These are phyloP conservation scores for Amblyjoppa proteus DNA, from an alignment of 2,888 invertebrate species.

Conservation along the genomic window DNA sequence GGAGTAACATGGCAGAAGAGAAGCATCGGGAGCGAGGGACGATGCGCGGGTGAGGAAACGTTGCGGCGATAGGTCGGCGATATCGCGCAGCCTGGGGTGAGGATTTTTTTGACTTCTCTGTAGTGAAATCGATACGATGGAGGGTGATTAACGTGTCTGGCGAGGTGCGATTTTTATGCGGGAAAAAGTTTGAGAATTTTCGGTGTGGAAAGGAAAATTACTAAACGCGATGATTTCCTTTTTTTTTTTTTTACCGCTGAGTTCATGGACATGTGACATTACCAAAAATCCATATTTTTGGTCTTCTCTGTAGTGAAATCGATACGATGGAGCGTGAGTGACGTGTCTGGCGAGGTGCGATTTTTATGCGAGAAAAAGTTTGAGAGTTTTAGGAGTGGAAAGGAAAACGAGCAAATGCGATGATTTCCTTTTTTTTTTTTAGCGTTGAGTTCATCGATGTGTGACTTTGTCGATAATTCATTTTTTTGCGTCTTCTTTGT, in stretches of 20 bases:
- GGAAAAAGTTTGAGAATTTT: background rate
- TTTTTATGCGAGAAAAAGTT: no score
- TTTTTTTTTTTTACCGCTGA: no score
- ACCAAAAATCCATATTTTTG: background rate
- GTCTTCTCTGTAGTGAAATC: background rate
- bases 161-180: background rate
- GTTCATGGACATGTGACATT: no score
- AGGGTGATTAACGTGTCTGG: background rate
- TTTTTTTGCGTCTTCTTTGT: background rate
- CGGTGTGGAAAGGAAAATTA: background rate
- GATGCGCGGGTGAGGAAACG: constrained; percentile 50
- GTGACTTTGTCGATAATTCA: no score
- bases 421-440: background rate
- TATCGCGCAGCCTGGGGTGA: background rate
- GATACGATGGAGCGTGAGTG: background rate
- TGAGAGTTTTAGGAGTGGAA: background rate
- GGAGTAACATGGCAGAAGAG: constrained; percentile 55
- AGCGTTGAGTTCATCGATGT: no score
- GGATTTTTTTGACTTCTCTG: no score
- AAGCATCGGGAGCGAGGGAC: constrained; percentile 46
- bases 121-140: no score
- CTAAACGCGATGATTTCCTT: no score
- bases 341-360: background rate
- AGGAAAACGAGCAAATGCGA: background rate
- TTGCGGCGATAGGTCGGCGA: constrained; percentile 39